Conservation (phyloP, 2,888 invertebrate genomes). For the Drosophila formosana region DNA sequence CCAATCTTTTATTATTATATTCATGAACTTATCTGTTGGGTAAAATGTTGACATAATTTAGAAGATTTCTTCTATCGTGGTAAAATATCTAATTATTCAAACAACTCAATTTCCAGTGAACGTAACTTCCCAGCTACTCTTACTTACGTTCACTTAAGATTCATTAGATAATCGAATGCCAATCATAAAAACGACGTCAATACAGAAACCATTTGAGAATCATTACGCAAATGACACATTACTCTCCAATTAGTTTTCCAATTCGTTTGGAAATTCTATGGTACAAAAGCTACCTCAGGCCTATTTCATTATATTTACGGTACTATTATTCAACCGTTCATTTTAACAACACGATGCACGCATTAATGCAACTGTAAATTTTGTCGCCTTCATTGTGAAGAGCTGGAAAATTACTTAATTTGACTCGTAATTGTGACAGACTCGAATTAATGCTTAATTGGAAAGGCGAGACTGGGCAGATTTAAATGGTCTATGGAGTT, state of each 20-base stretch:
- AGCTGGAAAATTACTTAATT: slow-evolving; percentile 12
- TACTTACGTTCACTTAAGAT: too few relatives aligned
- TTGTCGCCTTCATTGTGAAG: slow-evolving; percentile 10
- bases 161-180: neutral
- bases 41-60: too few relatives aligned
- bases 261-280: neutral
- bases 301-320: neutral
- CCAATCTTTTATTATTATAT: too few relatives aligned
- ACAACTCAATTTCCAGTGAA: too few relatives aligned
- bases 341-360: slow-evolving; percentile 8
- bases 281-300: neutral
- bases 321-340: slow-evolving; percentile 1
- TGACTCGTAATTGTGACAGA: slow-evolving; percentile 8
- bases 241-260: neutral
- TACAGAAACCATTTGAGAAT: neutral
- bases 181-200: neutral
- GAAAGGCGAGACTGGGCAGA: neutral
- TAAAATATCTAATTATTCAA: too few relatives aligned
- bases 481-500: neutral
- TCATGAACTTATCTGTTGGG: too few relatives aligned
- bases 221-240: neutral
- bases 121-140: too few relatives aligned
- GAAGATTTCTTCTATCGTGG: too few relatives aligned
- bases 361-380: slow-evolving; percentile 2
- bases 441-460: slow-evolving; percentile 9